A percentile compares a stretch with the other conserved stretches of the same genome.
Conservation (phyloP, 2,113 vertebrate genomes). For the Corynorhinus townsendii region DNA sequence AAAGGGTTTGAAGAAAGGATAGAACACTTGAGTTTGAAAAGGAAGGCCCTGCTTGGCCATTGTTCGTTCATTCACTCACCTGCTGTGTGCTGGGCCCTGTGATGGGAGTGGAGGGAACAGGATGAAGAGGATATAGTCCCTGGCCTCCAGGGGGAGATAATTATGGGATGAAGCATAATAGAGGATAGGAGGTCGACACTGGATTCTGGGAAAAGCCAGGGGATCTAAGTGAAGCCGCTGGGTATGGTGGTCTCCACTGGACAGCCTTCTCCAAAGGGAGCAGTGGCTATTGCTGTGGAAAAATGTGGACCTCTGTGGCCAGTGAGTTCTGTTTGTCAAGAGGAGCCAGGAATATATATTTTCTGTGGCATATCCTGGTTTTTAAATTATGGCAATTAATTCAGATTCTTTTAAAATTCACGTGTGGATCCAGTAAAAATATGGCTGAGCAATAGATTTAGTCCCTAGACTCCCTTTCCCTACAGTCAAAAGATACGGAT, state of each 20-base stretch:
- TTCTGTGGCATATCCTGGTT: background rate
- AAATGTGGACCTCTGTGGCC: background rate
- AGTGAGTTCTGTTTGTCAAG: background rate
- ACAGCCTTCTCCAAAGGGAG: background rate
- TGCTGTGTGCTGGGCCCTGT: background rate
- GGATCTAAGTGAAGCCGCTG: background rate
- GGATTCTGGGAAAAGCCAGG: background rate
- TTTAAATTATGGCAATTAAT: background rate
- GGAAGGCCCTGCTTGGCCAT: background rate
- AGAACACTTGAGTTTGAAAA: background rate
- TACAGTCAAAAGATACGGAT: background rate
- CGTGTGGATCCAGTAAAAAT: background rate
- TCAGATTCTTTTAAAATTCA: background rate
- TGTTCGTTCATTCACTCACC: background rate
- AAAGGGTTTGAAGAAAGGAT: background rate
- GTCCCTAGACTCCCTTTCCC: background rate
- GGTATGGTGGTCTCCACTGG: background rate
- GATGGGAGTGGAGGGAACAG: background rate
- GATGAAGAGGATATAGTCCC: background rate
- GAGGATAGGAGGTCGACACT: background rate
- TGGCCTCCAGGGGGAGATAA: background rate
- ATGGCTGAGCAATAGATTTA: background rate
- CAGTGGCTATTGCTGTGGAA: background rate
- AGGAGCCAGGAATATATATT: background rate
- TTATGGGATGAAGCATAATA: background rate